Evolutionary conservation across 2,113 vertebrate genomes (phyloP), one percentile per base, ranked within the genome.

Genomic region (Brachyhypopomus gauderio): DNA sequence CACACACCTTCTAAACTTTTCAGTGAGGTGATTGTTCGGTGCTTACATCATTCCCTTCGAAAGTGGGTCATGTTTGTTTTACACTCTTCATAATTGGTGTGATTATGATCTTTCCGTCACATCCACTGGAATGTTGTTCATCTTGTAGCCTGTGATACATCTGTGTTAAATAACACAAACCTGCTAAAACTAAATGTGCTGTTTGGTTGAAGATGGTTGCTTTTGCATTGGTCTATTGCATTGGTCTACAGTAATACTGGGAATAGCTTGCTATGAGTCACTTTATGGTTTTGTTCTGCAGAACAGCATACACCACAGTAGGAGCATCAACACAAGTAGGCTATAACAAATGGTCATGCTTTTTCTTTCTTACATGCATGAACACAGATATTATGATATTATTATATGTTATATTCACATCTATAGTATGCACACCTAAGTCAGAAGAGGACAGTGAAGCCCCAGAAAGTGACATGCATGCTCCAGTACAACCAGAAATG

Each of bases 11-110:
- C 56, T 74, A 72, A 79, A 52, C 27, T 41, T 70, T 41, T 41
- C 5, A 59, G 34, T 14, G 17, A 36, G 27, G 48, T 16, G 36
- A 67, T 62, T 73, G 34, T 80, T 69, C 17, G 2, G 22, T 14
- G 63, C 79, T 84, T 81, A 72, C 60, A 67, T 67, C 60, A 73
- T 59, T 36, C 72, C 64, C 62, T 81, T 59, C 70, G 0, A 75
- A 82, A 75, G 38, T 58, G 38, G 73, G 58, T 69, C 58, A 22
- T 48, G n/a, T 58, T 20, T 16, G 11, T 72, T 82, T 71, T 71
- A 20, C 22, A 41, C 36, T 5, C 1, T 9, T 11, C 4, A 38
- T 70, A 78, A 70, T 36, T 3, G n/a, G 4, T 19, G 27, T 56
- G 25, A 78, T 78, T 56, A 11, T n/a, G 12, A 34, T 71, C 17